Percentiles rank a stretch among this genome's conserved stretches.
Conservation (phyloP, 2,113 vertebrate genomes). For the Seriola rivoliana region DNA sequence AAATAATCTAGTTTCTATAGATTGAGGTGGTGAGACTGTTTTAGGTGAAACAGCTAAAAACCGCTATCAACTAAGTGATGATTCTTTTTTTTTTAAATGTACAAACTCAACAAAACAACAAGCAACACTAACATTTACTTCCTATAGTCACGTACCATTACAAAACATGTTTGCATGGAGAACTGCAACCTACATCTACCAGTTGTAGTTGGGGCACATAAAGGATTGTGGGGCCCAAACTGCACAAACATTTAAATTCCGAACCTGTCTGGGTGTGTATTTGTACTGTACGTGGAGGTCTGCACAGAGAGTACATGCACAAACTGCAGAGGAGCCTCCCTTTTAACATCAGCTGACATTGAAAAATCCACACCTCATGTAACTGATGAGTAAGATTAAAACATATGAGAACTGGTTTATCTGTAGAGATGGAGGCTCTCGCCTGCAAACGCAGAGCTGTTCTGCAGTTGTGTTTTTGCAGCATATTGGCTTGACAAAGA, state of each 20-base stretch:
- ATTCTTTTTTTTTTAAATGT: background rate
- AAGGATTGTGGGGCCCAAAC: background rate
- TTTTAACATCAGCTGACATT: background rate
- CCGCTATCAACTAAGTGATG: too few species aligned
- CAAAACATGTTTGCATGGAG: background rate
- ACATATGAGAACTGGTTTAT: background rate
- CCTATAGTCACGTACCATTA: too few species aligned
- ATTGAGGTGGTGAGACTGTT: too few species aligned
- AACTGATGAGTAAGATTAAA: background rate
- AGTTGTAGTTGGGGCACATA: background rate
- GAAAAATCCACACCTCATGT: background rate
- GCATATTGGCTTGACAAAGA: too few species aligned
- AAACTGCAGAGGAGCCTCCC: background rate
- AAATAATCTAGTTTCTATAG: too few species aligned
- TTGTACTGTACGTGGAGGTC: slow-evolving; percentile 2
- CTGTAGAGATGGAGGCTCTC: too few species aligned
- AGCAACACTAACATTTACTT: too few species aligned
- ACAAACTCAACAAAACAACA: background rate
- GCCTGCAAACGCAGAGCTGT: background rate
- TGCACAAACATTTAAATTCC: slow-evolving; percentile 4
- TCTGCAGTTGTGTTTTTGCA: background rate
- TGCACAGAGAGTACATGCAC: background rate
- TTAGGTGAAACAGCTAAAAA: too few species aligned
- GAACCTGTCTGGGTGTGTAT: background rate
- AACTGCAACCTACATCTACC: background rate